Evolutionary conservation across 2,113 vertebrate species (phyloP).

Genomic region (Odocoileus virginianus): DNA sequence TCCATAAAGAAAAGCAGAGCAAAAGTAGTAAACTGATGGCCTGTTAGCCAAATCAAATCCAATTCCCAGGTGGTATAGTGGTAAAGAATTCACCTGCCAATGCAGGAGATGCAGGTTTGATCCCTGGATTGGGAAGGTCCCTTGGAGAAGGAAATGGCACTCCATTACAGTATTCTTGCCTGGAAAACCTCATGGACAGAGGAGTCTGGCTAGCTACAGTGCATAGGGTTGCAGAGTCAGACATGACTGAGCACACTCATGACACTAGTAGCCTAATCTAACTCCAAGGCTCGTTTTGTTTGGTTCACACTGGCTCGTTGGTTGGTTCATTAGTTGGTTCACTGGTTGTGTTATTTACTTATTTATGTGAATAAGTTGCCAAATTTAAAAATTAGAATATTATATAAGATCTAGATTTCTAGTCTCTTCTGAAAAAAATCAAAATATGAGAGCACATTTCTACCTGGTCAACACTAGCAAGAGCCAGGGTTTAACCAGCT

Average conservation of each 20-base stretch:
- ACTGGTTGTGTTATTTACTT: not conserved
- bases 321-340: not conserved
- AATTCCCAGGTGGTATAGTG: not conserved
- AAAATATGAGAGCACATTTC: not conserved
- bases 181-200: not conserved
- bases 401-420: not conserved
- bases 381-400: conserved; percentile 1
- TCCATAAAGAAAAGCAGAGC: not conserved
- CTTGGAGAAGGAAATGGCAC: not conserved
- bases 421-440: not conserved
- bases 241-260: not conserved
- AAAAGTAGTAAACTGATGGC: not conserved
- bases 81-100: not conserved
- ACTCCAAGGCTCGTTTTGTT: not conserved
- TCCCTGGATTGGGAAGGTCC: not conserved
- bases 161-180: not conserved
- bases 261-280: not conserved
- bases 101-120: not conserved
- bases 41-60: not conserved
- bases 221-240: not conserved
- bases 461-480: not conserved
- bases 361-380: not conserved
- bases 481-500: not conserved
- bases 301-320: not conserved
- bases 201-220: not conserved